These are phyloP conservation scores for Oncorhynchus nerka DNA, from an alignment of 2,113 vertebrate species.

Conservation along the genomic window DNA sequence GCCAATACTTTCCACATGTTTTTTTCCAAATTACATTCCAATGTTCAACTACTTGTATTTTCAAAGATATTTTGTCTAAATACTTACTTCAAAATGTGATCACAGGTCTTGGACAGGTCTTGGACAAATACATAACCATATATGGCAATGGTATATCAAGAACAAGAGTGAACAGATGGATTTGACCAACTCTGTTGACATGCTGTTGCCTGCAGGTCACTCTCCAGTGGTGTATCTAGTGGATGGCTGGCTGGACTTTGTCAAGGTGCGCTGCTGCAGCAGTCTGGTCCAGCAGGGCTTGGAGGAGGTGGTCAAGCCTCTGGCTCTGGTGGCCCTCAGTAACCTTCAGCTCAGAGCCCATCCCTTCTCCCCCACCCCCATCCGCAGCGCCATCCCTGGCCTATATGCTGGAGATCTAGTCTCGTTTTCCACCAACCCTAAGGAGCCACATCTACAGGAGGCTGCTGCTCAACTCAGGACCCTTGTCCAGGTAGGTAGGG, in stretches of 20 bases:
- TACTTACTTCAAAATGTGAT: too few species aligned
- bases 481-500: slow-evolving; percentile 75
- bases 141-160: too few species aligned
- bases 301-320: slow-evolving; percentile 82
- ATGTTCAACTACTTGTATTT: too few species aligned
- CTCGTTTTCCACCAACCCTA: slow-evolving; percentile 83
- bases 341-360: slow-evolving; percentile 85
- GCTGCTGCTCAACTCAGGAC: slow-evolving; percentile 71
- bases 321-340: slow-evolving; percentile 78
- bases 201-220: slow-evolving; percentile 67
- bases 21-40: too few species aligned
- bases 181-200: slow-evolving; percentile 1
- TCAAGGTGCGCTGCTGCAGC: slow-evolving; percentile 81
- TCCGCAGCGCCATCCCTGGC: slow-evolving; percentile 61
- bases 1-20: too few species aligned
- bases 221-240: slow-evolving; percentile 82
- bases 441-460: slow-evolving; percentile 82
- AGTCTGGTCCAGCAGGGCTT: slow-evolving; percentile 79
- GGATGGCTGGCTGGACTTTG: slow-evolving; percentile 78
- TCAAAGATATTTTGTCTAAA: too few species aligned
- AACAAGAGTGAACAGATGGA: too few species aligned
- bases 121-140: too few species aligned
- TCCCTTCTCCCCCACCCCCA: slow-evolving; percentile 60
- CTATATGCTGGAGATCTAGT: slow-evolving; percentile 86
- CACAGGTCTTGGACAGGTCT: too few species aligned